A percentile compares a stretch with the other conserved stretches of the same genome.
These are phyloP conservation scores for Epinotia brunnichana DNA, from an alignment of 2,888 invertebrate genomes.

Conservation along the genomic window DNA sequence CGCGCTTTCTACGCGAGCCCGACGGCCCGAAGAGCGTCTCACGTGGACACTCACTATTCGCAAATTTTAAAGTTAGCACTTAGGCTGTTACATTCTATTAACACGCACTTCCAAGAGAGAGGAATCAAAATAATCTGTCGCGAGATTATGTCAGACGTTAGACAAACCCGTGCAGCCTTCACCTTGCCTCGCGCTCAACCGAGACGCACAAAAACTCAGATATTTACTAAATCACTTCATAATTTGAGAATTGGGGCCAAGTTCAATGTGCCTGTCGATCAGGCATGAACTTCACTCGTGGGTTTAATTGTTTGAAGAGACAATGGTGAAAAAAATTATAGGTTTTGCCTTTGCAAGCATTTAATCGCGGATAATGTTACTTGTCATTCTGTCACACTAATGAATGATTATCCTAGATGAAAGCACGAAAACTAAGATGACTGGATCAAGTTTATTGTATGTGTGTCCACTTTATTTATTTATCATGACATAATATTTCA, in stretches of 20 bases:
- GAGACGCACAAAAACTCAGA: slow-evolving; percentile 48
- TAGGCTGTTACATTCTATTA: not conserved
- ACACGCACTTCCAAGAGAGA: slow-evolving; percentile 1
- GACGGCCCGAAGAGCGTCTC: too few species aligned
- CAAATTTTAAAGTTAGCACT: too few species aligned
- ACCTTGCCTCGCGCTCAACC: slow-evolving; percentile 58
- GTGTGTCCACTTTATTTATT: too few species aligned
- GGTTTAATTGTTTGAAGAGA: slow-evolving; percentile 29
- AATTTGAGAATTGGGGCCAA: slow-evolving; percentile 58
- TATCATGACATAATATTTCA: too few species aligned
- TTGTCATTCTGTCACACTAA: not conserved
- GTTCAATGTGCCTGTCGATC: slow-evolving; percentile 53
- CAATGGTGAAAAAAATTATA: slow-evolving; percentile 27
- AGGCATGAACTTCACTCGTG: slow-evolving; percentile 38
- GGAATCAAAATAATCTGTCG: slow-evolving; percentile 8
- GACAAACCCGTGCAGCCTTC: slow-evolving; percentile 50
- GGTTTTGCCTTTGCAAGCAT: slow-evolving; percentile 13
- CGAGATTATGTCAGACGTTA: slow-evolving; percentile 35
- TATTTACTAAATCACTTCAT: slow-evolving; percentile 55
- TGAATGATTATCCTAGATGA: not conserved
- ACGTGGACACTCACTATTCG: too few species aligned
- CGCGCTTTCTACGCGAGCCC: too few species aligned
- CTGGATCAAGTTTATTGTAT: too few species aligned
- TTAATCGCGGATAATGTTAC: not conserved
- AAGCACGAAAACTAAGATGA: not conserved